Percentiles rank a stretch among this genome's conserved stretches.
Evolutionary conservation across 2,888 invertebrate genomes (phyloP).

Genomic region (Eupithecia exiguata): DNA sequence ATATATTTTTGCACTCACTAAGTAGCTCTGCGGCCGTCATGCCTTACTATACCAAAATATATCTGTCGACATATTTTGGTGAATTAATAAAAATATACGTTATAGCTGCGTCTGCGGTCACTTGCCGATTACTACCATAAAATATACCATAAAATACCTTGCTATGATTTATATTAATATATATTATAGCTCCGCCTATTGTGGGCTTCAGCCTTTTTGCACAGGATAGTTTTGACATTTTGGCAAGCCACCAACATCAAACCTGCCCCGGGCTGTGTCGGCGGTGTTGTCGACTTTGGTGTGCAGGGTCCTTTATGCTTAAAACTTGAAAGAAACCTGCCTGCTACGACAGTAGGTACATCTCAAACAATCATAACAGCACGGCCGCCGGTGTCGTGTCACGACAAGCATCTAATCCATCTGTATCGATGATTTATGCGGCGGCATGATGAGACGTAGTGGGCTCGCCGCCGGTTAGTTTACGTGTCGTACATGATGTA

Average conservation of each 20-base stretch:
- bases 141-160: no score
- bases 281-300: neutral
- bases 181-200: no score
- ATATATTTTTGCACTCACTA: no score
- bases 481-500: conserved; percentile 18
- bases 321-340: neutral
- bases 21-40: no score
- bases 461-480: conserved; percentile 23
- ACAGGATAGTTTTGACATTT: no score
- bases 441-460: conserved; percentile 21
- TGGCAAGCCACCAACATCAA: neutral
- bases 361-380: conserved; percentile 8
- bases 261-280: neutral
- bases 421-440: conserved; percentile 33
- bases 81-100: no score
- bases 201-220: no score
- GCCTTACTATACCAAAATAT: no score
- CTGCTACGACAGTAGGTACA: neutral
- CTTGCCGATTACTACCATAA: no score
- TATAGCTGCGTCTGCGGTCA: no score
- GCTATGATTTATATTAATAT: no score
- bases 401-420: conserved; percentile 24
- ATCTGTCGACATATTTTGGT: no score
- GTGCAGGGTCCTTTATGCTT: neutral
- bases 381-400: conserved; percentile 5